Base-by-base conservation (phyloP, 2,797 vertebrate genomes). In the Onychomys arenicola region DNA sequence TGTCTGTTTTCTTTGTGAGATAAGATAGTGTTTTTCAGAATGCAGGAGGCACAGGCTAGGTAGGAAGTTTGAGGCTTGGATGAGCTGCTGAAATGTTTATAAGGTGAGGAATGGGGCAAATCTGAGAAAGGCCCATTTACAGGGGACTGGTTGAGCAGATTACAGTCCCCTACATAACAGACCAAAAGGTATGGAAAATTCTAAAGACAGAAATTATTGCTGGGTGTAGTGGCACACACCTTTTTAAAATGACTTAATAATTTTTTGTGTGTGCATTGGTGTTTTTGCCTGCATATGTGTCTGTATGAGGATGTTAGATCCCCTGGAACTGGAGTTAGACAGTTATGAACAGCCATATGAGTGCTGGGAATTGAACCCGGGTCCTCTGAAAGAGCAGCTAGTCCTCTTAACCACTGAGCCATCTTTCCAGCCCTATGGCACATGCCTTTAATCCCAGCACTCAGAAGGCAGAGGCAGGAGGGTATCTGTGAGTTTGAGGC, bases 1-100 rank as follows among this genome's bases (percentile, higher is more conserved):
- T 65, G 8, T 93, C 63, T 93, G 59, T 71, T 84, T 97, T 85
- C 43, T 80, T 78, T 71, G 5, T 76, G 80, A 96, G 63, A 83
- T 95, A 91, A 95, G 27, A 92, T 10, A 63, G 49, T 14, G 46
- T 67, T 81, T 86, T 76, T 59, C 34, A 94, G 76, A 95, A 34
- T 89, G 76, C 95, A 63, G 49, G 32, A 77, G 43, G 34, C 11
- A 76, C 43, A 77, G 4, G 3, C 63, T 91, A 61, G 67, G n/a
- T 63, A 91, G 55, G 32, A 92, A 95, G 21, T 86, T 25, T 81
- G 52, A 87, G 5, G 19, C 32, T 94, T 69, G 55, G 81, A 89
- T 90, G 55, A 78, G 17, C 63, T 95, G 40, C 57, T 76, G 40
- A 46, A 37, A 86, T 94, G 32, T 63, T 96, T 69, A 4, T 85